Evolutionary conservation across 1,140 invertebrate genomes (phyloP), one percentile per base, ranked within the genome.

Genomic region (Mesaphorura yosii): DNA sequence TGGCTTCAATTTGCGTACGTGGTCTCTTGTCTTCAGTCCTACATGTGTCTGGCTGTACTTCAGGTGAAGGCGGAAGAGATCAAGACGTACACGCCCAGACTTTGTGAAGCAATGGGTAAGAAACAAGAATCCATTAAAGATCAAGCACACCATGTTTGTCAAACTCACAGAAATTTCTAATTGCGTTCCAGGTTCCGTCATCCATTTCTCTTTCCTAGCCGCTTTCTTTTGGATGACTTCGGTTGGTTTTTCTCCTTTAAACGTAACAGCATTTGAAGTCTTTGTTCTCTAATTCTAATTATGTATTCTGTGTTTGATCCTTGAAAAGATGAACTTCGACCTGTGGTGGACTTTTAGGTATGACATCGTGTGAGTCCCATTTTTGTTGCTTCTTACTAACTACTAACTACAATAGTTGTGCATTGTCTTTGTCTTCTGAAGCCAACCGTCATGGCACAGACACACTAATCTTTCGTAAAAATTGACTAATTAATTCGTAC

Each of bases 171-270:
- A 40, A n/a, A 12, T 29, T n/a, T 27, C 40, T 53, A 37, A 37
- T 12, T 12, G 34, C 34, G 15, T 37, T 47, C 2, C 29, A 79
- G 87, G 85, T 47, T 77, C 86, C 38, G 74, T 80, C 59, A 84
- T 89, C 72, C 90, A 95, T 68, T 94, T 92, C 76, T 85, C 89
- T 70, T 93, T 92, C 70, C 73, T 95, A 65, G 80, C 88, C 22
- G 88, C 91, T 53, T 95, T 95, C 76, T 92, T 91, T 68, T 96
- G 92, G 92, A 82, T 95, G 44, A 90, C 88, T 70, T 88, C 87
- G 0, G n/a, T n/a, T n/a, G n/a, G n/a, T 46, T 53, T 41, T 46
- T 46, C 29, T 53, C 47, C 34, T 38, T 91, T 71, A 88, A 90
- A 66, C 90, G 85, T 82, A 86, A 85, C 79, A 91, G n/a, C 31